Conservation (phyloP, 1,140 invertebrate species). For the Propsilocerus akamusi region DNA sequence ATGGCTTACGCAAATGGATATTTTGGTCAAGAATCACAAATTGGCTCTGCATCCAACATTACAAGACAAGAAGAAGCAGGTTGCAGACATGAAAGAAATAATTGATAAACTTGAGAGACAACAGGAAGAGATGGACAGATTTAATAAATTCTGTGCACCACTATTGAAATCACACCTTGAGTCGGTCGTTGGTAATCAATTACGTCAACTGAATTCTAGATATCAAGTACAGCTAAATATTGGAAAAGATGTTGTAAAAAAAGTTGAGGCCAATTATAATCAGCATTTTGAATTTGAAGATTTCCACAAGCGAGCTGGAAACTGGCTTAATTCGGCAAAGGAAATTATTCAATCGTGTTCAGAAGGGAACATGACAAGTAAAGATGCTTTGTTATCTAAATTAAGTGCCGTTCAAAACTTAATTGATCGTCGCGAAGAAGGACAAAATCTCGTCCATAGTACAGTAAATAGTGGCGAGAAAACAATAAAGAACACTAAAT, state of each 20-base stretch:
- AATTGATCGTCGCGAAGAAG: conserved; percentile 68
- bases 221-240: conserved; percentile 81
- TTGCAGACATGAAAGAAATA: conserved; percentile 59
- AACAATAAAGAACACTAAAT: conserved; percentile 66
- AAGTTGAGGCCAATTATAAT: conserved; percentile 75
- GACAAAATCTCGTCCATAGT: conserved; percentile 72
- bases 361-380: conserved; percentile 55
- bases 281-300: conserved; percentile 73
- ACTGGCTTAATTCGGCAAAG: conserved; percentile 78
- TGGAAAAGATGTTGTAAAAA: conserved; percentile 82
- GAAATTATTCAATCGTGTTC: conserved; percentile 64
- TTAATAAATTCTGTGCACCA: conserved; percentile 56
- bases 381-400: conserved; percentile 65
- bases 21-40: conserved; percentile 79
- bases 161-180: conserved; percentile 71
- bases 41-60: conserved; percentile 62
- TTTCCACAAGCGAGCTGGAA: conserved; percentile 57
- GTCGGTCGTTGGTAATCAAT: conserved; percentile 77
- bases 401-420: conserved; percentile 68
- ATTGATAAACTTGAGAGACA: conserved; percentile 55
- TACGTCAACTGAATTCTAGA: conserved; percentile 74
- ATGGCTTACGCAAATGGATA: conserved; percentile 87
- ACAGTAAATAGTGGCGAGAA: conserved; percentile 89
- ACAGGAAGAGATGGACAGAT: conserved; percentile 66
- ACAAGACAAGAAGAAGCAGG: conserved; percentile 70